phyloP scores from a whole-genome alignment of 2,113 vertebrate species.

The Guaruba guarouba region DNA sequence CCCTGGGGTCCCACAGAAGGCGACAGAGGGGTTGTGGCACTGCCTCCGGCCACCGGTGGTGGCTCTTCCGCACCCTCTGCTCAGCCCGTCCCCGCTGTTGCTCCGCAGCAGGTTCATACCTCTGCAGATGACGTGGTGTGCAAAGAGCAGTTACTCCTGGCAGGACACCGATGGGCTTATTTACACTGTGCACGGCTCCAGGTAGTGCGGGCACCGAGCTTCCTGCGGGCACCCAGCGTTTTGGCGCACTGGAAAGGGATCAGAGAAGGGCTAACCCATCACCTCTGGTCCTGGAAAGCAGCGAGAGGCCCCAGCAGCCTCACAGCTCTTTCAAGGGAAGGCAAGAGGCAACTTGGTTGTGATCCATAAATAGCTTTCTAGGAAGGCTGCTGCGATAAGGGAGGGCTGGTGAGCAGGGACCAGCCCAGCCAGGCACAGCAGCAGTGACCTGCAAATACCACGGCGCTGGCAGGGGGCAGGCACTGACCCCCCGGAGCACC shows the following conservation, averaged over 20 bases:
- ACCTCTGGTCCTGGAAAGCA: not conserved
- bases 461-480: not conserved
- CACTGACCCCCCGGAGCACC: fast-evolving
- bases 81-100: not conserved
- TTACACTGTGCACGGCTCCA: fast-evolving
- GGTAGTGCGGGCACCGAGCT: not conserved
- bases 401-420: not conserved
- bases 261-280: not conserved
- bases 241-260: not conserved
- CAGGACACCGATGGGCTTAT: fast-evolving
- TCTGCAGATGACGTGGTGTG: fast-evolving
- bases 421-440: not conserved
- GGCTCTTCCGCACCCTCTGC: not conserved
- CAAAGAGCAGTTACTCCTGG: not conserved
- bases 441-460: not conserved
- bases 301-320: not conserved
- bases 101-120: fast-evolving
- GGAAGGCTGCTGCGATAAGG: not conserved
- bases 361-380: constrained; percentile 30
- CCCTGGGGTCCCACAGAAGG: fast-evolving
- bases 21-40: not conserved
- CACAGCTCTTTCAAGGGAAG: not conserved
- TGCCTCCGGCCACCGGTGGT: not conserved
- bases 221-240: not conserved
- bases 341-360: not conserved